These are phyloP conservation scores for Panorpa germanica DNA, from an alignment of 2,888 invertebrate species.

Conservation along the genomic window DNA sequence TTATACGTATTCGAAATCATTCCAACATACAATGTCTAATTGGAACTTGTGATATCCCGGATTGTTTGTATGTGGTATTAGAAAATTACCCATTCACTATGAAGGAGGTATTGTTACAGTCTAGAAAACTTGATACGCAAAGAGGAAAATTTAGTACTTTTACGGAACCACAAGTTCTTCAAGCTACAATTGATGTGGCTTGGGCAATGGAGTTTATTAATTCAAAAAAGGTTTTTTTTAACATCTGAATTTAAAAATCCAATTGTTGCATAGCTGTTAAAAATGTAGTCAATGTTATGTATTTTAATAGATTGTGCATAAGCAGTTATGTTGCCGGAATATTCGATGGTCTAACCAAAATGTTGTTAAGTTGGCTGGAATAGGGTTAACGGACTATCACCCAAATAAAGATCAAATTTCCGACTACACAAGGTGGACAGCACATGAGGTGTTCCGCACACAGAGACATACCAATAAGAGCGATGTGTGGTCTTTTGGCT, in stretches of 20 bases:
- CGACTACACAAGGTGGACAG: slow-evolving; percentile 62
- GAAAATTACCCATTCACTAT: slow-evolving; percentile 47
- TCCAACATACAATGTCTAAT: slow-evolving; percentile 52
- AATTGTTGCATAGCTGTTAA: neutral
- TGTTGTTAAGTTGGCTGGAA: slow-evolving; percentile 53
- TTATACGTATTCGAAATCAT: slow-evolving; percentile 49
- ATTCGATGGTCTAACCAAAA: slow-evolving; percentile 43
- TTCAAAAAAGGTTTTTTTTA: slow-evolving; percentile 28
- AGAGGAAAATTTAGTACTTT: slow-evolving; percentile 36
- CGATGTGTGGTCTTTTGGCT: slow-evolving; percentile 71
- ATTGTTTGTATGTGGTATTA: slow-evolving; percentile 52
- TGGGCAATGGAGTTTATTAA: slow-evolving; percentile 53
- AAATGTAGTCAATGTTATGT: slow-evolving; percentile 2
- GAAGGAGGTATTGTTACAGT: slow-evolving; percentile 48
- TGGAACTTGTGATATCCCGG: slow-evolving; percentile 62
- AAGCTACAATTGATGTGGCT: slow-evolving; percentile 45
- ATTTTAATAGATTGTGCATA: slow-evolving; percentile 40
- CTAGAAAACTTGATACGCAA: slow-evolving; percentile 31
- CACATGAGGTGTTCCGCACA: slow-evolving; percentile 55
- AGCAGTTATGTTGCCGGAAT: slow-evolving; percentile 51
- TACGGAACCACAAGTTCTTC: slow-evolving; percentile 39
- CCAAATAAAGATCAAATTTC: slow-evolving; percentile 39
- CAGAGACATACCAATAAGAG: slow-evolving; percentile 49
- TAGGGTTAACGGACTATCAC: slow-evolving; percentile 51
- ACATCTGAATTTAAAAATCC: neutral